Conservation (phyloP, 2,797 vertebrate genomes). For the Tauraco hartlaubi region DNA sequence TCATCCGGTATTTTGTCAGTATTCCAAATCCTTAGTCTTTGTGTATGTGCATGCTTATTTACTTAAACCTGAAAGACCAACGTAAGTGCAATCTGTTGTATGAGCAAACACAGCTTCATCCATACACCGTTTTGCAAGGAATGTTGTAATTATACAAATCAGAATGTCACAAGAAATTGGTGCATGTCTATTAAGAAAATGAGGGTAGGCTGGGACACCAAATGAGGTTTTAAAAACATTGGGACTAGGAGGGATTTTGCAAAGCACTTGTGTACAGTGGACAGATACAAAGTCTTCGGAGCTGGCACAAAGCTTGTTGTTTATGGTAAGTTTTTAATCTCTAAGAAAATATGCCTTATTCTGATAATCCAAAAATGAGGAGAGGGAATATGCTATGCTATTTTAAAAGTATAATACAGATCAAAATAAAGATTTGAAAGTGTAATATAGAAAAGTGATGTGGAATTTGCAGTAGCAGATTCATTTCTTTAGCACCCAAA, state of each 20-base stretch:
- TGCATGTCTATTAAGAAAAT: background rate
- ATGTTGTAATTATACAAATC: background rate
- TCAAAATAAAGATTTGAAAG: background rate
- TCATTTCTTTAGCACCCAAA: background rate
- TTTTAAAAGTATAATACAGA: background rate
- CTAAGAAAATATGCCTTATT: background rate
- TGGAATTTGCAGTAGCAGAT: background rate
- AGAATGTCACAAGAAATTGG: background rate
- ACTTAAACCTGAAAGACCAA: background rate
- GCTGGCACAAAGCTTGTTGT: constrained; percentile 49
- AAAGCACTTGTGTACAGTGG: background rate
- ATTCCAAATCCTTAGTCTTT: background rate
- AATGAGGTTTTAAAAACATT: background rate
- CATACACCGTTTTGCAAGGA: background rate
- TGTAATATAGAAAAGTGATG: background rate
- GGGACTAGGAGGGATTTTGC: background rate
- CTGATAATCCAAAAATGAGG: background rate
- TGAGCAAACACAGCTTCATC: background rate
- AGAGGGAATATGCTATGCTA: background rate
- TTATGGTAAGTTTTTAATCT: constrained; percentile 17
- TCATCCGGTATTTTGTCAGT: background rate
- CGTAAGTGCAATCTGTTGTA: background rate
- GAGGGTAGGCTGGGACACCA: background rate
- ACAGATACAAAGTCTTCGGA: constrained; percentile 10
- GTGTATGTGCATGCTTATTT: background rate